Evolutionary conservation across 2,113 vertebrate genomes (phyloP).

Genomic region (Vanacampus margaritifer): DNA sequence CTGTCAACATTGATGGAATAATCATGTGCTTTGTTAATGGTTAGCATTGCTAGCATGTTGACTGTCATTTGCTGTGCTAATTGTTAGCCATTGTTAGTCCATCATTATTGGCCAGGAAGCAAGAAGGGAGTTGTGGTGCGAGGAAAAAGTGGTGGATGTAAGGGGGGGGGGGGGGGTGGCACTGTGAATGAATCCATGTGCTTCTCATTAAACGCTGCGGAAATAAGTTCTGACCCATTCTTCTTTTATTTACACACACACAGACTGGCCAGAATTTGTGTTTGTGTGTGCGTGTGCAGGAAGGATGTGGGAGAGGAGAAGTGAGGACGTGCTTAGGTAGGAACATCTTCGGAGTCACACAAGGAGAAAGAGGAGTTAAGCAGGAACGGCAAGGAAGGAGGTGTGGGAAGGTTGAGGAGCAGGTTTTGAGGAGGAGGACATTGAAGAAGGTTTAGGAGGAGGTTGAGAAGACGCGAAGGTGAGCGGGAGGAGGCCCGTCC

Average conservation of each 20-base stretch:
- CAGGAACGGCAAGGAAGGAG: constrained; percentile 17
- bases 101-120: background rate
- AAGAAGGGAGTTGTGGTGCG: constrained; percentile 47
- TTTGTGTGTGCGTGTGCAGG: background rate
- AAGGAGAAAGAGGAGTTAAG: constrained; percentile 33
- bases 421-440: too few species aligned
- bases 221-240: constrained; percentile 82
- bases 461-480: constrained; percentile 31
- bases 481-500: constrained; percentile 21
- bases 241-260: constrained; percentile 63
- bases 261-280: background rate
- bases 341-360: constrained; percentile 11
- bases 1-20: too few species aligned
- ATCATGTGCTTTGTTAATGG: too few species aligned
- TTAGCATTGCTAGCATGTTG: too few species aligned
- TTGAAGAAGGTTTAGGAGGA: background rate
- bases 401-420: constrained; percentile 25
- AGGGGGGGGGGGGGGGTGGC: background rate
- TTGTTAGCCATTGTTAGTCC: too few species aligned
- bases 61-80: too few species aligned
- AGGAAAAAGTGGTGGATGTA: background rate
- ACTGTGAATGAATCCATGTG: constrained; percentile 72
- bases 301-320: background rate
- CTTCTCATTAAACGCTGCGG: constrained; percentile 82
- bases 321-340: background rate